Conservation (phyloP, 2,113 vertebrate genomes). For the Urocitellus parryii region DNA sequence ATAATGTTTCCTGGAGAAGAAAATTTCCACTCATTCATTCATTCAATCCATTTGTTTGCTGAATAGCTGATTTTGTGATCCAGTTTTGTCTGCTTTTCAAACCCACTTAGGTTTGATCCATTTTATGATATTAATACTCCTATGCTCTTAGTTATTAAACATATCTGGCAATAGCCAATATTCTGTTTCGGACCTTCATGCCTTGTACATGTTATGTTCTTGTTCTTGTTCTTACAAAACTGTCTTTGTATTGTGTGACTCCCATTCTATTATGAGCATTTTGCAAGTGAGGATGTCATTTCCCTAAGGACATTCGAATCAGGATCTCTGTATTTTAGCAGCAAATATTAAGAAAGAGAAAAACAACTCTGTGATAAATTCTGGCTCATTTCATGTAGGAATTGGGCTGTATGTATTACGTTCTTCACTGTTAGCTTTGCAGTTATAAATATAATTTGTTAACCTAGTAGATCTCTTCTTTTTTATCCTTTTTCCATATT, state of each 20-base stretch:
- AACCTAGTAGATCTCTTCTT: background rate
- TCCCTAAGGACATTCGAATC: background rate
- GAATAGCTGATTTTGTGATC: background rate
- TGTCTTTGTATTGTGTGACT: background rate
- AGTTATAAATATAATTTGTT: constrained; percentile 20
- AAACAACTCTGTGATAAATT: background rate
- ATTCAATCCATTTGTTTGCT: background rate
- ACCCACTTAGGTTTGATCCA: background rate
- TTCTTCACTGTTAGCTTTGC: background rate
- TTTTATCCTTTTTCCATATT: constrained; percentile 2
- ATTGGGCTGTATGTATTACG: background rate
- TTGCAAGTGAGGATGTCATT: background rate
- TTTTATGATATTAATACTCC: background rate
- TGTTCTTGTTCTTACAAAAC: background rate
- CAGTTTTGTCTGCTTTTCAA: background rate
- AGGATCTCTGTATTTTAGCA: background rate
- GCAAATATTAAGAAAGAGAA: background rate
- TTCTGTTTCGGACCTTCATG: background rate
- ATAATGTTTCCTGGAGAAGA: background rate
- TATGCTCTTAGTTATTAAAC: background rate
- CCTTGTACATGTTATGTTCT: background rate
- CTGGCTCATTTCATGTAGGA: background rate
- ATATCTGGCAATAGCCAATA: background rate
- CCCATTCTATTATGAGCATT: background rate
- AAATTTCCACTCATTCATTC: background rate